Conservation (phyloP, 1,140 invertebrate species). For the Mamestra configurata region DNA sequence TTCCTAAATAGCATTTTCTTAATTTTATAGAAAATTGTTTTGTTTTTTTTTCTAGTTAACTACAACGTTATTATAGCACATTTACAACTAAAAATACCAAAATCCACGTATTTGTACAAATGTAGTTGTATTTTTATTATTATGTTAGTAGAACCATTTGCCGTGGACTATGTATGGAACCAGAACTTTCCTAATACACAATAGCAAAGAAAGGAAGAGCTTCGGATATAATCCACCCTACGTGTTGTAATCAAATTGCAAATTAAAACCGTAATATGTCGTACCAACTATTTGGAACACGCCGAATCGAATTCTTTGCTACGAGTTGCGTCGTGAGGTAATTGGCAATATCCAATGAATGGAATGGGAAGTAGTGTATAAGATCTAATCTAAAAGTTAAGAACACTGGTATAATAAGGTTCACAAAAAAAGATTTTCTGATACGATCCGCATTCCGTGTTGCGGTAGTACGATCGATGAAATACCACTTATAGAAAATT, state of each 20-base stretch:
- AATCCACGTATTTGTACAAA: no score
- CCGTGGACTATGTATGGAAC: no score
- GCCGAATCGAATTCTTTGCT: neutral
- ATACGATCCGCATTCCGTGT: neutral
- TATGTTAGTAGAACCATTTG: no score
- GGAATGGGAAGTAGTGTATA: conserved; percentile 18
- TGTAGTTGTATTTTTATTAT: no score
- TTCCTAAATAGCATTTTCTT: no score
- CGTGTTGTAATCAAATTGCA: conserved; percentile 17
- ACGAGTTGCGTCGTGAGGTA: neutral
- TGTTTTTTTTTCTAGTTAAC: no score
- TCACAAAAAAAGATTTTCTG: conserved; percentile 17
- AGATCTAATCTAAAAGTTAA: conserved; percentile 26
- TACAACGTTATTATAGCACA: no score
- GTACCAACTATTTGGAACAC: neutral
- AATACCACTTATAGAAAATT: neutral
- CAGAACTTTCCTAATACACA: no score
- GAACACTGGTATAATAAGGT: neutral
- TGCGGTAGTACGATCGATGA: neutral
- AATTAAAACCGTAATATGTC: conserved; percentile 16
- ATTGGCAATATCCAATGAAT: conserved; percentile 1
- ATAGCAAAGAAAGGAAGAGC: neutral
- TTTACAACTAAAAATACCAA: no score
- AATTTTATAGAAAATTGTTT: no score
- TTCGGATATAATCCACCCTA: neutral